These are phyloP conservation scores for Physocephala rufipes DNA, from an alignment of 2,888 invertebrate species.

Conservation along the genomic window DNA sequence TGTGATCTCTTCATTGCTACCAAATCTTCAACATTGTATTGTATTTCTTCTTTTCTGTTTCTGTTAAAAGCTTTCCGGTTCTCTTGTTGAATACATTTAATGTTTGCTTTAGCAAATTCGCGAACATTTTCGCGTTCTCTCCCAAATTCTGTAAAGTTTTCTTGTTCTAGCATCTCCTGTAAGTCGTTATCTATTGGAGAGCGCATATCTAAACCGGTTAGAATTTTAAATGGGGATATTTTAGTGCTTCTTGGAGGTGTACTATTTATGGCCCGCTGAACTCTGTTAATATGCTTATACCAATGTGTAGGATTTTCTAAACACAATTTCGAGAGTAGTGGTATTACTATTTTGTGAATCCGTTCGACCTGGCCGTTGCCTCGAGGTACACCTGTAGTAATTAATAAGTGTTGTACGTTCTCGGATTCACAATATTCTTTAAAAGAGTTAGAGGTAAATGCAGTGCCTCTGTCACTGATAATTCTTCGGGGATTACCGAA, in stretches of 20 bases:
- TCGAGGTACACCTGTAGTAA: constrained; percentile 44
- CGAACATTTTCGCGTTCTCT: too few species aligned
- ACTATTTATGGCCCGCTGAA: constrained; percentile 6
- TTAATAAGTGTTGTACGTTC: constrained; percentile 30
- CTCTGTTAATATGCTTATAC: constrained; percentile 33
- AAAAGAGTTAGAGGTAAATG: constrained; percentile 46
- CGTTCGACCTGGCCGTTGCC: constrained; percentile 47
- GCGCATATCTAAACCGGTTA: too few species aligned
- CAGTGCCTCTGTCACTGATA: constrained; percentile 39
- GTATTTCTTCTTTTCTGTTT: too few species aligned
- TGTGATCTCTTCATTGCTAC: too few species aligned
- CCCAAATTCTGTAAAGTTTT: too few species aligned
- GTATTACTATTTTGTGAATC: constrained; percentile 41
- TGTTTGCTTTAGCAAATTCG: too few species aligned
- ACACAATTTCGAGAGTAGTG: constrained; percentile 33
- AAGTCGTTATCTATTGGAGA: too few species aligned
- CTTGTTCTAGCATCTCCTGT: too few species aligned
- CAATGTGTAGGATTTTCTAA: constrained; percentile 26
- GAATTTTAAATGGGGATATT: neutral
- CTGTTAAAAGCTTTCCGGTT: too few species aligned
- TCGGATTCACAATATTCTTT: constrained; percentile 47
- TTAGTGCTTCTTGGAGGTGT: constrained; percentile 8
- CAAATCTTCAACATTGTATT: too few species aligned
- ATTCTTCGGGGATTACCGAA: constrained; percentile 39
- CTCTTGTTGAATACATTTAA: too few species aligned